Evolutionary conservation across 2,113 vertebrate genomes (phyloP), one percentile per base, ranked within the genome.

Genomic region (Aphyosemion australe): DNA sequence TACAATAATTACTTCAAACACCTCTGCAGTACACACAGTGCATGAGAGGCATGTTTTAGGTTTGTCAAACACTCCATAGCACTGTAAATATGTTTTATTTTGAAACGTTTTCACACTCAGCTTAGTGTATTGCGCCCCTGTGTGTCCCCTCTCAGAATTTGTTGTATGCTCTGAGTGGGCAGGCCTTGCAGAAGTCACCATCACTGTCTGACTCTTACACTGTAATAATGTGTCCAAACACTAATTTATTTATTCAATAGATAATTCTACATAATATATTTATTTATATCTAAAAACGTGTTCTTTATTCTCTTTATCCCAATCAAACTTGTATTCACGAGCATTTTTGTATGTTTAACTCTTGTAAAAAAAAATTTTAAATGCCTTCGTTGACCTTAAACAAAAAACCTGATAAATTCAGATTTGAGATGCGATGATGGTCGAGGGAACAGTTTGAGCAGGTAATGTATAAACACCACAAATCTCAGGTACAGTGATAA

Each of bases 91-190:
- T 18, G n/a, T 18, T 48, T 18, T 47, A 18, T 48, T 26, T 26
- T 26, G 26, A 26, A 26, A 26, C 26, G 8, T 11, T 48, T 20
- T 4, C 8, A 11, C 4, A 52, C 47, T 48, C 78, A 43, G 42
- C 52, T 61, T 76, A 45, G 66, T 41, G 59, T 60, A 60, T 88
- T 74, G 87, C 72, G 74, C 83, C 89, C 84, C 84, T 72, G 52
- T 53, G 72, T 90, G 86, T 81, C 54, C 39, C 72, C 19, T 59
- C 26, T 50, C 65, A 65, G 84, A 85, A 87, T 46, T 80, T 19
- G 18, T 21, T 15, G 8, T 7, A 15, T 9, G 58, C 19, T 53
- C 49, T 19, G 45, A 65, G 31, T 47, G 20, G 50, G 34, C 5
- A 11, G 12, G 18, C 14, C 43, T 11, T 60, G 45, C 56, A 64